Percentiles rank a stretch among this genome's conserved stretches.
phyloP scores from a whole-genome alignment of 2,797 vertebrate genomes.

The Protonibea diacanthus region DNA sequence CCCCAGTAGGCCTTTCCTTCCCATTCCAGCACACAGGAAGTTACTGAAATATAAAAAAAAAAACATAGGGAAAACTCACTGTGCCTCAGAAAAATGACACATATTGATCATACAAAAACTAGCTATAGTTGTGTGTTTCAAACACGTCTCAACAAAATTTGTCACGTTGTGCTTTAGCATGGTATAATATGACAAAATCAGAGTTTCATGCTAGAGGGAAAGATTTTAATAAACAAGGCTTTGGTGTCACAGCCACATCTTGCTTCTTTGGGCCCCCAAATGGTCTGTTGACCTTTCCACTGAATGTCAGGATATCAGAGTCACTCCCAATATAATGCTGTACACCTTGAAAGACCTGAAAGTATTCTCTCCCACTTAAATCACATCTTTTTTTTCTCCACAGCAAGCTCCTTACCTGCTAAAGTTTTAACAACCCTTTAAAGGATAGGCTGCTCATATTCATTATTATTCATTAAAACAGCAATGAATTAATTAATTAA shows the following conservation, averaged over 20 bases:
- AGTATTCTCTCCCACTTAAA: constrained; percentile 5
- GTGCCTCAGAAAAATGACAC: neutral
- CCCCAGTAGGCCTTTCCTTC: neutral
- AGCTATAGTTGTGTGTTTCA: neutral
- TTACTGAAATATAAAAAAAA: neutral
- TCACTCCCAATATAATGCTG: neutral
- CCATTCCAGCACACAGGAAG: neutral
- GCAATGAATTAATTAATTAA: neutral
- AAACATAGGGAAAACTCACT: neutral
- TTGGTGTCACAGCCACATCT: constrained; percentile 12
- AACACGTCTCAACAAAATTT: neutral
- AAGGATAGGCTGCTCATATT: neutral
- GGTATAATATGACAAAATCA: constrained; percentile 8
- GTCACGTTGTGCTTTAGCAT: neutral
- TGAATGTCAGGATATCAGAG: constrained; percentile 26
- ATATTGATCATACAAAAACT: neutral
- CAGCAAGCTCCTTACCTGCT: neutral
- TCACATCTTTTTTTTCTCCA: neutral
- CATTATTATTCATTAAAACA: neutral
- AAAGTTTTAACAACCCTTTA: neutral
- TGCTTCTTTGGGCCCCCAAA: neutral
- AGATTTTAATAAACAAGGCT: constrained; percentile 16
- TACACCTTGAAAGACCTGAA: neutral
- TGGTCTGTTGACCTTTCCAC: constrained; percentile 39
- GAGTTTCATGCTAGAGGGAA: neutral